phyloP scores from a whole-genome alignment of 2,888 invertebrate species.

The Folsomia manolachei region DNA sequence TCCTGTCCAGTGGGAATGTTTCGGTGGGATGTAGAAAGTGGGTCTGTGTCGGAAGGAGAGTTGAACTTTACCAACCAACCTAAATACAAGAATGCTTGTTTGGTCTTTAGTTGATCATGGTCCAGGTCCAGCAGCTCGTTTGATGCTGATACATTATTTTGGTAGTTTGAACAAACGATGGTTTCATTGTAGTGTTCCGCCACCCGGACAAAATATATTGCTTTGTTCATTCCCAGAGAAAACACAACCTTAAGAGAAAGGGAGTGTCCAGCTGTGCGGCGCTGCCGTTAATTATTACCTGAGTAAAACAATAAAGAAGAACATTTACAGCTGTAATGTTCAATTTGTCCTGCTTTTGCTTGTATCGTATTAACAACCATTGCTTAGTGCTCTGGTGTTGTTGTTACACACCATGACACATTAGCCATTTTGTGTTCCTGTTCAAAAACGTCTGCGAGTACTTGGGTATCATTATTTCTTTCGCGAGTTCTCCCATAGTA shows the following conservation, averaged over 20 bases:
- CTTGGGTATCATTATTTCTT: too few relatives aligned
- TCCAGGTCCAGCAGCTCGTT: background rate
- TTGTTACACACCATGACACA: background rate
- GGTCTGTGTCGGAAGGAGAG: slow-evolving; percentile 1
- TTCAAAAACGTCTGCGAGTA: too few relatives aligned
- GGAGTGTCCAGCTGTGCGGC: slow-evolving; percentile 38
- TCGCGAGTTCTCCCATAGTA: too few relatives aligned
- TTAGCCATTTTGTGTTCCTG: background rate
- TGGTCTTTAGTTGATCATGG: background rate
- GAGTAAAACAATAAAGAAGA: slow-evolving; percentile 3
- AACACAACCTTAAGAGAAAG: slow-evolving; percentile 29
- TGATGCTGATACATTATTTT: background rate
- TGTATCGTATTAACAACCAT: background rate
- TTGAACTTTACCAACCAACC: background rate
- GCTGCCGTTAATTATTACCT: slow-evolving; percentile 32
- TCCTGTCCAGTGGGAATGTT: background rate
- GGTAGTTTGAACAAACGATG: background rate
- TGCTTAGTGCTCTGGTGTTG: background rate
- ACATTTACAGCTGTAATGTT: slow-evolving; percentile 14
- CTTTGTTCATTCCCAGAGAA: slow-evolving; percentile 28
- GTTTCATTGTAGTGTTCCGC: slow-evolving; percentile 1
- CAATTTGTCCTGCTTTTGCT: slow-evolving; percentile 18
- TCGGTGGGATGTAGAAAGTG: background rate
- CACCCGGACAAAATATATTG: slow-evolving; percentile 22
- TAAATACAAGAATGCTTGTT: background rate